Percentiles rank a stretch among this genome's conserved stretches.
These are phyloP conservation scores for Sepiola atlantica DNA, from an alignment of 2,888 invertebrate species.

Conservation along the genomic window DNA sequence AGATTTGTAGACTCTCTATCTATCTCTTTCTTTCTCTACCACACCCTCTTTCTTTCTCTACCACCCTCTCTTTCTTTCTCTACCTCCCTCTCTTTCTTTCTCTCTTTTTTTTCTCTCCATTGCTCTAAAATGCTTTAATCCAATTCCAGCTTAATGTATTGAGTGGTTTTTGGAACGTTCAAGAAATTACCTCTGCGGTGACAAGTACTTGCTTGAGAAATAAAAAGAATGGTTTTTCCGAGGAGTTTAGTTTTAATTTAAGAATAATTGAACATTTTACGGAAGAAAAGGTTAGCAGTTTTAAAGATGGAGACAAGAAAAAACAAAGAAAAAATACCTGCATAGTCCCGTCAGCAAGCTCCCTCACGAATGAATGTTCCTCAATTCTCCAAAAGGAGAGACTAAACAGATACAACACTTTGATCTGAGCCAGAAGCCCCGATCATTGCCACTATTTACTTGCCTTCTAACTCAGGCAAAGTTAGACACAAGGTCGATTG, in stretches of 20 bases:
- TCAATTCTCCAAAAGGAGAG: not conserved
- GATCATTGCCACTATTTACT: not conserved
- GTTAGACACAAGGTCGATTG: no score
- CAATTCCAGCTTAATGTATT: not conserved
- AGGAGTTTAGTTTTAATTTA: not conserved
- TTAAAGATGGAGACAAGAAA: not conserved
- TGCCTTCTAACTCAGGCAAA: no score
- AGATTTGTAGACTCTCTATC: not conserved
- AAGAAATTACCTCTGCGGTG: not conserved
- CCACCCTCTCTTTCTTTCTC: no score
- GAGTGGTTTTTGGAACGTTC: conserved; percentile 4
- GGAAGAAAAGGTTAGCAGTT: not conserved
- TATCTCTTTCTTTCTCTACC: no score
- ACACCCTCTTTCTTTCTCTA: no score
- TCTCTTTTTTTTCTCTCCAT: not conserved
- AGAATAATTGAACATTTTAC: not conserved
- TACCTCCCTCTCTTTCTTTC: no score
- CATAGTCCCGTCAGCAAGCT: not conserved
- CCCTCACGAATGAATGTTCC: not conserved
- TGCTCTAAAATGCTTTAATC: not conserved
- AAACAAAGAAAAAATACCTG: not conserved
- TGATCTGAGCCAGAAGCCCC: not conserved
- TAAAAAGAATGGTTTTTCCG: not conserved
- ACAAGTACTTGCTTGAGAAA: not conserved
- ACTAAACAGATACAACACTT: not conserved